phyloP scores from a whole-genome alignment of 2,888 invertebrate genomes.

The Leucoma salicis region DNA sequence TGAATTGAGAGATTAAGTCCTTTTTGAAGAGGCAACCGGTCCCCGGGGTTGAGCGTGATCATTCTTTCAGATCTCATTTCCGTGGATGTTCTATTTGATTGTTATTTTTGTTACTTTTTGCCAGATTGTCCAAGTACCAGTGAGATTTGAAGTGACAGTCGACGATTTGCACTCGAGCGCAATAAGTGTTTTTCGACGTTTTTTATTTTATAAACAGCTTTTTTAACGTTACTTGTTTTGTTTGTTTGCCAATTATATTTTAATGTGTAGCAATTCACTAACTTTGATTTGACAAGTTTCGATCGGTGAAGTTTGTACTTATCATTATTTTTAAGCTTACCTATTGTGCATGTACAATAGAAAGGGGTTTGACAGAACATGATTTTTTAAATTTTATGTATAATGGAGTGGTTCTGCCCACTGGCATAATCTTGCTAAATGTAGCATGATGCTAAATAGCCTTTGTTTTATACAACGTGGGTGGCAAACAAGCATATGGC shows the following conservation, averaged over 20 bases:
- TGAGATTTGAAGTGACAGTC: constrained; percentile 79
- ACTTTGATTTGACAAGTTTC: constrained; percentile 2
- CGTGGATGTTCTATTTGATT: constrained; percentile 80
- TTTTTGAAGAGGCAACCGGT: constrained; percentile 84
- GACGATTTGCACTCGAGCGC: constrained; percentile 78
- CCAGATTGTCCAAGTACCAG: constrained; percentile 62
- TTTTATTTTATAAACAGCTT: constrained; percentile 70
- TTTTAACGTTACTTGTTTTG: constrained; percentile 64
- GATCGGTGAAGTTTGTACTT: too few species aligned
- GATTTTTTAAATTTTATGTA: too few species aligned
- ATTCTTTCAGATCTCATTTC: constrained; percentile 81
- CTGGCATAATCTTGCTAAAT: too few species aligned
- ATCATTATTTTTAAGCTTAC: too few species aligned
- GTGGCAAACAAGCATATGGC: too few species aligned
- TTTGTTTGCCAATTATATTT: constrained; percentile 31
- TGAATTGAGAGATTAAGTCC: constrained; percentile 83
- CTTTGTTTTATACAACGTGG: too few species aligned
- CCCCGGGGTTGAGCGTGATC: constrained; percentile 80
- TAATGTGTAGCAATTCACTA: constrained; percentile 7
- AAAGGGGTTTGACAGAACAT: too few species aligned
- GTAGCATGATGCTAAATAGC: too few species aligned
- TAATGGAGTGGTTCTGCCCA: too few species aligned
- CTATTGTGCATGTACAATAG: too few species aligned
- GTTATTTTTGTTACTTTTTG: constrained; percentile 80
- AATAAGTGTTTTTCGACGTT: constrained; percentile 77